Conservation (phyloP, 2,113 vertebrate genomes). For the Capricornis sumatraensis region DNA sequence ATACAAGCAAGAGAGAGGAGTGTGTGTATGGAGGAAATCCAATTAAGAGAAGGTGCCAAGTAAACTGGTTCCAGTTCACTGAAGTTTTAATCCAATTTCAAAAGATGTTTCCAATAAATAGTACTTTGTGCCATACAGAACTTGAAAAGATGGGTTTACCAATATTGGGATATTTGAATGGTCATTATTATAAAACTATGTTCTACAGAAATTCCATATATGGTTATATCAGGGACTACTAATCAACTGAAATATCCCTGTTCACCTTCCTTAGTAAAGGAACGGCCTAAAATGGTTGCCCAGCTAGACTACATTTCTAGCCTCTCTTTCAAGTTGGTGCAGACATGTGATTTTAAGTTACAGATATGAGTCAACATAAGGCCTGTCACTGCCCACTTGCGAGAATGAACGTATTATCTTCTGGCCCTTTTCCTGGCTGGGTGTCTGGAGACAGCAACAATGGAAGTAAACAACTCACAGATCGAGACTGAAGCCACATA, state of each 20-base stretch:
- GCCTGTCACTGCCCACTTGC: neutral
- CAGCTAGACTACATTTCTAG: neutral
- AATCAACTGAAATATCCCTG: neutral
- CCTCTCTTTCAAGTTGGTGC: neutral
- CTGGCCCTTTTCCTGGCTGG: neutral
- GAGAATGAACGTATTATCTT: neutral
- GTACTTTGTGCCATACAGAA: neutral
- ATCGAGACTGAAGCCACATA: neutral
- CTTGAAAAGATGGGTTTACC: neutral
- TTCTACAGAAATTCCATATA: neutral
- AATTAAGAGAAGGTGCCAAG: neutral
- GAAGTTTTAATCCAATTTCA: constrained; percentile 29
- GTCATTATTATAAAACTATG: neutral
- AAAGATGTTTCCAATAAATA: neutral
- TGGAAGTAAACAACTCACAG: neutral
- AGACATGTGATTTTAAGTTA: neutral
- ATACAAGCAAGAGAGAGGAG: neutral
- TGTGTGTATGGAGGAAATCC: neutral
- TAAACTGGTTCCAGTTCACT: neutral
- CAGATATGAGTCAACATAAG: neutral
- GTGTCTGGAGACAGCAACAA: neutral
- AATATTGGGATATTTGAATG: neutral
- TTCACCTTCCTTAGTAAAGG: neutral
- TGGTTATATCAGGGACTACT: neutral
- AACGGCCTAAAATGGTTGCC: neutral